A percentile compares a stretch with the other conserved stretches of the same genome.
Evolutionary conservation across 1,140 invertebrate genomes (phyloP).

Genomic region (Anoplolepis gracilipes): DNA sequence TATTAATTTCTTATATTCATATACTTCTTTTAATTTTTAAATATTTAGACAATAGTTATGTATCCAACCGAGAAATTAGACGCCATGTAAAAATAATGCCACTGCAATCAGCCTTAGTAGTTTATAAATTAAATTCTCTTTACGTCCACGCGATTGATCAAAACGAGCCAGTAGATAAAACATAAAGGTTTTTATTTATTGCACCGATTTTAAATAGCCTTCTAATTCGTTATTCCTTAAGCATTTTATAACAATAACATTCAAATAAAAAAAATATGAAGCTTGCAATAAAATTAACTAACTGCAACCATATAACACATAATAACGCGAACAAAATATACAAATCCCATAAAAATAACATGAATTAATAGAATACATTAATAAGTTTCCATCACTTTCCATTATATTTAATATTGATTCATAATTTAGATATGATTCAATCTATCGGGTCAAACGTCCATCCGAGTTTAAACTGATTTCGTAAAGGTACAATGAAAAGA

Average conservation of each 20-base stretch:
- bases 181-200: constrained; percentile 43
- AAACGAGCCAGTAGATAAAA: constrained; percentile 39
- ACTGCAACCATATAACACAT: neutral
- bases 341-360: neutral
- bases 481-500: constrained; percentile 56
- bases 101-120: no score
- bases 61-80: no score
- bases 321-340: neutral
- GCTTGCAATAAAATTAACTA: neutral
- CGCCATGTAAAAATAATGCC: no score
- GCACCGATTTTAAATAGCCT: constrained; percentile 28
- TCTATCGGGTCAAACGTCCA: constrained; percentile 16
- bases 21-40: no score
- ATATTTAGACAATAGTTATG: no score
- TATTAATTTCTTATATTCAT: constrained; percentile 53
- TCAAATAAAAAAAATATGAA: neutral
- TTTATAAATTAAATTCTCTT: constrained; percentile 42
- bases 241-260: neutral
- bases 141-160: constrained; percentile 64
- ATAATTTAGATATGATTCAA: constrained; percentile 45
- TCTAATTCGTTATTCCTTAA: neutral
- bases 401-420: neutral
- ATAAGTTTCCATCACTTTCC: neutral
- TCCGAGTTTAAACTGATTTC: constrained; percentile 55
- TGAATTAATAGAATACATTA: neutral